Conservation (phyloP, 2,888 invertebrate species). For the Psylliodes chrysocephalus region DNA sequence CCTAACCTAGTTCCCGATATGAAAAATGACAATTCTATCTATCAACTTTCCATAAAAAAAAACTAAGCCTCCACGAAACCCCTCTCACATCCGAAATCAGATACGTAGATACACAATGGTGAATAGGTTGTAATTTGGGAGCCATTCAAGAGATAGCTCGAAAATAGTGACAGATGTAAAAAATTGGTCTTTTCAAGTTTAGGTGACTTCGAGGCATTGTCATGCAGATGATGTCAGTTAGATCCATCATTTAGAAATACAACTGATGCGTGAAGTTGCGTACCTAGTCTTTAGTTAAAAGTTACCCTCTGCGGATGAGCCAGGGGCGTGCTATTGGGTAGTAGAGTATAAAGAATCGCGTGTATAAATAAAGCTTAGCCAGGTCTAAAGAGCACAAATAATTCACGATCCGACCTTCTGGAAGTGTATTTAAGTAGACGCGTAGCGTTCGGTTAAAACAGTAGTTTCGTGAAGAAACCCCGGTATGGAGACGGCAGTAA, state of each 20-base stretch:
- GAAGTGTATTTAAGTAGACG: neutral
- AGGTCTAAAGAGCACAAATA: neutral
- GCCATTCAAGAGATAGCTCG: slow-evolving; percentile 44
- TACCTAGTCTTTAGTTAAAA: neutral
- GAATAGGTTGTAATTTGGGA: slow-evolving; percentile 46
- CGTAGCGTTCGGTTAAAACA: slow-evolving; percentile 15
- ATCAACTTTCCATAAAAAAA: slow-evolving; percentile 21
- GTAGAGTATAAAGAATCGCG: no score
- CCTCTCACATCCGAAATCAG: slow-evolving; percentile 37
- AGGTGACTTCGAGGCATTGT: slow-evolving; percentile 54
- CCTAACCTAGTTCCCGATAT: slow-evolving; percentile 11
- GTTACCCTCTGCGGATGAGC: neutral
- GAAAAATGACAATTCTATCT: slow-evolving; percentile 27
- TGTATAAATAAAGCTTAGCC: neutral
- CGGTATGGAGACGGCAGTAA: slow-evolving; percentile 21
- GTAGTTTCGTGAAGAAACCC: slow-evolving; percentile 25
- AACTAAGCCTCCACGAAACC: slow-evolving; percentile 19
- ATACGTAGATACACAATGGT: slow-evolving; percentile 44
- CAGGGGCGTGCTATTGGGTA: neutral
- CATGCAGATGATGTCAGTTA: slow-evolving; percentile 57
- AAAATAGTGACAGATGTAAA: slow-evolving; percentile 53
- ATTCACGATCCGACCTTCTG: neutral
- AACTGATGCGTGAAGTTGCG: slow-evolving; percentile 53
- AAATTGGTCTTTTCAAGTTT: slow-evolving; percentile 47
- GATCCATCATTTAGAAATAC: slow-evolving; percentile 53